Conservation (phyloP, 2,797 vertebrate genomes). For the Mergus octosetaceus region DNA sequence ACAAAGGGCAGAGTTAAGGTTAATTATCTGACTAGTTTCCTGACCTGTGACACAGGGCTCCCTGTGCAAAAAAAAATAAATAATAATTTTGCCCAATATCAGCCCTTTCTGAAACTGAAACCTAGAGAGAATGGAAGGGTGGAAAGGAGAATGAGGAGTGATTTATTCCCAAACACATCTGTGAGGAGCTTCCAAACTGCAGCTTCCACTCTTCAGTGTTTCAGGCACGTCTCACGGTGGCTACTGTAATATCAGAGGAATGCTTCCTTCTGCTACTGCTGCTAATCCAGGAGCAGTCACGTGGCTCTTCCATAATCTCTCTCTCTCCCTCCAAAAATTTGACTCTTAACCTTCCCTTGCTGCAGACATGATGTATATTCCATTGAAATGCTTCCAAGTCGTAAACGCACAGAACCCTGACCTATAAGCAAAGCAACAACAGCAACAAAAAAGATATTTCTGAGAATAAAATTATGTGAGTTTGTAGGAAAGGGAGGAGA, state of each 20-base stretch:
- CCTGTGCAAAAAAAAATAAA: background rate
- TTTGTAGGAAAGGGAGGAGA: background rate
- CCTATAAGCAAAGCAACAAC: slow-evolving; percentile 9
- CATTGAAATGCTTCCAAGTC: slow-evolving; percentile 59
- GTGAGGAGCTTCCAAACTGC: background rate
- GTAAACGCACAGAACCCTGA: slow-evolving; percentile 50
- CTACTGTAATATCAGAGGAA: slow-evolving; percentile 69
- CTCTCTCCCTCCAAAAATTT: slow-evolving; percentile 61
- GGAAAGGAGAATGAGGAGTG: background rate
- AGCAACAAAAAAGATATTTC: background rate
- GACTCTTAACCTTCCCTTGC: slow-evolving; percentile 66
- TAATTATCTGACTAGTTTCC: background rate
- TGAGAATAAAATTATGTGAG: slow-evolving; percentile 46
- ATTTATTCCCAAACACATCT: slow-evolving; percentile 17
- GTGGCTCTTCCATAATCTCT: slow-evolving; percentile 29
- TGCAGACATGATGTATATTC: slow-evolving; percentile 63
- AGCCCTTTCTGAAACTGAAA: background rate
- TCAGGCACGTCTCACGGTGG: slow-evolving; percentile 39
- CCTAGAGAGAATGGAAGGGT: background rate
- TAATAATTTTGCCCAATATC: background rate
- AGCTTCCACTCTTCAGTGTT: slow-evolving; percentile 7
- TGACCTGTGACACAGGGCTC: background rate
- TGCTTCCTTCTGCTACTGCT: slow-evolving; percentile 61
- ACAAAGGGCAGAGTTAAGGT: background rate
- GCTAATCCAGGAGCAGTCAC: slow-evolving; percentile 63